Conservation (phyloP, 2,888 invertebrate species). For the Synanthedon myopaeformis region DNA sequence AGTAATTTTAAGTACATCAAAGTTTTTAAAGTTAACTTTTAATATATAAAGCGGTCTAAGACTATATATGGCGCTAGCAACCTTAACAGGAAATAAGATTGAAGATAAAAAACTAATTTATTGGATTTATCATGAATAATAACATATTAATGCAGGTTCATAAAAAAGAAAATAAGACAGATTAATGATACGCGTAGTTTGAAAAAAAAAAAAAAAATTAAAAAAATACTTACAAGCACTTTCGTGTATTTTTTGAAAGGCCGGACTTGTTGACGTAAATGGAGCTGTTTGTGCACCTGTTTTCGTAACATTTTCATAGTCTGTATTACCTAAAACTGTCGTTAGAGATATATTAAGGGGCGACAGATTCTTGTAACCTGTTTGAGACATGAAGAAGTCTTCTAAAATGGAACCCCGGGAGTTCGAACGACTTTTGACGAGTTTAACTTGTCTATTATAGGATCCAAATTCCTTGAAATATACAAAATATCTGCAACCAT, state of each 20-base stretch:
- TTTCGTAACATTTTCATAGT: constrained; percentile 28
- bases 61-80: no score
- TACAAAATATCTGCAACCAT: constrained; percentile 59
- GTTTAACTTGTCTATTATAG: constrained; percentile 55
- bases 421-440: constrained; percentile 56
- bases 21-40: neutral
- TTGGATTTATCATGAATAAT: no score
- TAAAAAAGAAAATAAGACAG: neutral
- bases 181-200: neutral
- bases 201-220: constrained; percentile 14
- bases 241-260: constrained; percentile 47
- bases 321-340: constrained; percentile 31
- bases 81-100: no score
- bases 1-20: neutral
- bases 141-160: neutral
- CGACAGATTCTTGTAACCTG: constrained; percentile 26
- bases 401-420: constrained; percentile 60
- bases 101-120: no score
- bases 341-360: constrained; percentile 36
- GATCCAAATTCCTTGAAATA: constrained; percentile 70
- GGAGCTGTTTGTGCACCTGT: constrained; percentile 18
- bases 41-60: neutral
- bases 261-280: constrained; percentile 26
- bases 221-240: constrained; percentile 40
- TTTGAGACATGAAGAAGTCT: constrained; percentile 37